Evolutionary conservation across 2,888 invertebrate genomes (phyloP).

Genomic region (Meteorus cinctellus): DNA sequence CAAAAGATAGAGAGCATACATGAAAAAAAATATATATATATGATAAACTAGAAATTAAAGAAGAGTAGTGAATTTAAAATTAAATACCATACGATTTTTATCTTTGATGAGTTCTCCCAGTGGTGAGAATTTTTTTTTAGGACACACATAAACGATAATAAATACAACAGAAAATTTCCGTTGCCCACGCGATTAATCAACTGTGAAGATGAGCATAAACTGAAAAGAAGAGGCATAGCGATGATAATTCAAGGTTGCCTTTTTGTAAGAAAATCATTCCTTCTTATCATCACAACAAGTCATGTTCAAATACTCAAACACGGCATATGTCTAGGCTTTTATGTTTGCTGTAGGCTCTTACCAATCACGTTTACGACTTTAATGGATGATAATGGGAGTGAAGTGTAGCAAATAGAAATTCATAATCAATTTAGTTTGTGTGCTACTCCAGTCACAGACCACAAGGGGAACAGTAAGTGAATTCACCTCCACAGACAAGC

Average conservation of each 20-base stretch:
- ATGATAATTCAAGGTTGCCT: neutral
- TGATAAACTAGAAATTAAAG: neutral
- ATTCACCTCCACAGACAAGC: conserved; percentile 1
- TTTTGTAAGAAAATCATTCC: neutral
- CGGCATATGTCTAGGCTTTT: conserved; percentile 6
- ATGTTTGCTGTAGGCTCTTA: conserved; percentile 20
- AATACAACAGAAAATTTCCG: neutral
- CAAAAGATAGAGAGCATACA: neutral
- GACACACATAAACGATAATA: neutral
- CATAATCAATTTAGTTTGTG: conserved; percentile 22
- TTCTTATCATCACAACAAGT: conserved; percentile 31
- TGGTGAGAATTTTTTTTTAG: neutral
- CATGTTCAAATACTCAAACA: conserved; percentile 22
- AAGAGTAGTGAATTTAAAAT: neutral
- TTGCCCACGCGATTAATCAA: neutral
- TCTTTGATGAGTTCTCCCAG: neutral
- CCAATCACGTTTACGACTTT: conserved; percentile 17
- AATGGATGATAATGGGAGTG: conserved; percentile 26
- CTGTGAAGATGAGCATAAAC: neutral
- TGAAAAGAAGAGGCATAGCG: neutral
- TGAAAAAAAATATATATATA: neutral
- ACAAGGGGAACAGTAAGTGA: neutral
- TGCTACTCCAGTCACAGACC: neutral
- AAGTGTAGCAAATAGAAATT: conserved; percentile 21
- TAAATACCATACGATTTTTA: neutral